These are phyloP conservation scores for Amphipoea lucens DNA, from an alignment of 2,888 invertebrate species.

Conservation along the genomic window DNA sequence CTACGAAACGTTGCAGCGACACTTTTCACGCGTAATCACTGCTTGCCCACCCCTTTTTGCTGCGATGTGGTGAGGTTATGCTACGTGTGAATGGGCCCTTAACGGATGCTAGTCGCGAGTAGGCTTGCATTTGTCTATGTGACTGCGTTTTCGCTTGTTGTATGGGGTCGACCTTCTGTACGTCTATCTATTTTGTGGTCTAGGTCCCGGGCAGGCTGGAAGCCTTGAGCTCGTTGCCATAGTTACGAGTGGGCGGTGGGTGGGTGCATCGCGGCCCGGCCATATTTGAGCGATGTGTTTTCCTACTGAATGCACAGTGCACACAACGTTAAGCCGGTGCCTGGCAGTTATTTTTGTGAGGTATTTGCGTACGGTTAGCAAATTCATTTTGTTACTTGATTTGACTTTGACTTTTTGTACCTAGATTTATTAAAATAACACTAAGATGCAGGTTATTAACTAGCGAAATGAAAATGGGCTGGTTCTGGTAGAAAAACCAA, in stretches of 20 bases:
- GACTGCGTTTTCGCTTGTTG: not conserved
- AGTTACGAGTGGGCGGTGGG: constrained; percentile 44
- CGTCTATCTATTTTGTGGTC: constrained; percentile 7
- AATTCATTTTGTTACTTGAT: not conserved
- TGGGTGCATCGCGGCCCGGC: constrained; percentile 45
- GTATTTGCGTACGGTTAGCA: constrained; percentile 4
- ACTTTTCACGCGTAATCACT: not conserved
- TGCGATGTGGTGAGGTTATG: not conserved
- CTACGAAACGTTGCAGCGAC: not conserved
- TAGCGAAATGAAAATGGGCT: too few species aligned
- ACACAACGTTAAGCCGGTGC: constrained; percentile 1
- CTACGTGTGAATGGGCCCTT: not conserved
- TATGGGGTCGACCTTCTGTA: constrained; percentile 9
- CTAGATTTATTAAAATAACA: not conserved
- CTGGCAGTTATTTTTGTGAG: constrained; percentile 14
- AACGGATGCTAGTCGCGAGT: not conserved
- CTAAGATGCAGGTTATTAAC: not conserved
- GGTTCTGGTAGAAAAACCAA: too few species aligned
- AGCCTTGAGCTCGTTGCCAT: constrained; percentile 48
- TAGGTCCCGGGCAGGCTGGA: constrained; percentile 36
- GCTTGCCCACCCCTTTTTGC: not conserved
- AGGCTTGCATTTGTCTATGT: not conserved
- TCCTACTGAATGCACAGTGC: constrained; percentile 47
- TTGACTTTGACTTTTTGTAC: not conserved
- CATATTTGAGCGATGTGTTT: constrained; percentile 34